Evolutionary conservation across 2,888 invertebrate genomes (phyloP), one percentile per base, ranked within the genome.

Genomic region (Eurois occulta): DNA sequence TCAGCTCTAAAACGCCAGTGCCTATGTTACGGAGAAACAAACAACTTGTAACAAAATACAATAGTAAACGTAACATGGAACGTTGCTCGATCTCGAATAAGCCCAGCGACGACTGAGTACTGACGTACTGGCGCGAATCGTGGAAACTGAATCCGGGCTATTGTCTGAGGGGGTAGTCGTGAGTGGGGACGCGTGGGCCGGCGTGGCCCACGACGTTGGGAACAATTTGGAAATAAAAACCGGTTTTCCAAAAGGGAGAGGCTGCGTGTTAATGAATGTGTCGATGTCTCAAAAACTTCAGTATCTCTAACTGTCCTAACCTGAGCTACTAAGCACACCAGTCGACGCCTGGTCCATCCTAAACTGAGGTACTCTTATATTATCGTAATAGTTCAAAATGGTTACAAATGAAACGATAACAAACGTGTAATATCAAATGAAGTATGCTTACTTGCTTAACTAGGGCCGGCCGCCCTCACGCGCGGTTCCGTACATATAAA

Each of bases 291-390:
- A 91, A 92, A 93, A 92, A 92, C 91, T 93, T 93, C 91, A 92
- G 92, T 95, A 93, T 94, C 93, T 94, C 92, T 90, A 88, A 91
- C 90, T 94, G 89, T 93, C 94, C 94, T 95, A 95, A 95, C 94
- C 95, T 95, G 92, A 94, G 94, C 93, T 90, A 93, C 93, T 94
- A 93, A 93, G 94, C 94, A 95, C 94, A 96, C 96, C 96, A 96
- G 96, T 96, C 96, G 96, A 96, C 96, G 96, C 96, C 95, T 96
- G 96, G 96, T 96, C 96, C 95, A 95, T 96, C 96, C 95, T 96
- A 95, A 96, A 95, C 96, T 95, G 96, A 96, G 96, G 95, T 96
- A 95, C 93, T 93, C 95, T 94, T 96, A 95, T 95, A 94, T 90
- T 95, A 95, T 95, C 92, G 94, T 95, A 96, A 96, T 96, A 96